Base-by-base conservation (phyloP, 53 echinoderm and acorn worm species). In the Antedon mediterranea region DNA sequence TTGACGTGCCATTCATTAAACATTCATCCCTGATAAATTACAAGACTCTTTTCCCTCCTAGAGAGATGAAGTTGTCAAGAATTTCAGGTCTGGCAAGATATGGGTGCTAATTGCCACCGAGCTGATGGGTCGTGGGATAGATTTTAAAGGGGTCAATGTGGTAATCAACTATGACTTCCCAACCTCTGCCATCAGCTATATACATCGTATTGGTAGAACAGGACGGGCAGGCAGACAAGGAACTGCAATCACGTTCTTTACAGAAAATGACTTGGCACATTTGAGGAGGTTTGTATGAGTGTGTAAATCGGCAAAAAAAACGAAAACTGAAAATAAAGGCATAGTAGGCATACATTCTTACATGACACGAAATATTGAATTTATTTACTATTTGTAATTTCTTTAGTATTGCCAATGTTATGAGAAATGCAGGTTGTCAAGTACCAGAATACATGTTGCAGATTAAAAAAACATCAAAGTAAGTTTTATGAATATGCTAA, bases 81-180 rank as follows among this genome's bases (percentile, higher is more conserved):
- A 88, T 32, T 98, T 98, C 83, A 85, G 98, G 57, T 82, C 85
- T 4, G 97, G 98, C 71, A 90, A 98, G 79, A 98, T 98, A 75
- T 98, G 98, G 98, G 92, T 98, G 9, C 82, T 98, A 76, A 92
- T 98, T 0, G 91, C 92, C 20, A 98, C 98, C 0, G 98, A 98
- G 80, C 78, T 98, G 79, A 98, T 98, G 98, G 97, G 98, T 15
- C 84, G 98, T 26, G 98, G 98, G 43, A 98, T 98, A 29, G 98
- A 98, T 81, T 97, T 98, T 86, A 98, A 98, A 70, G 98, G 98
- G 4, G 88, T 98, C n/a, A 92, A 98, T 43, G 79, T 98, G 0
- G 98, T 98, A 71, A 88, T 98, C 77, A 98, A 98, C 79, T 98
- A 98, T n/a, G 98, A 98, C 88, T 98, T 98, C 79, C 98, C 98